Percentiles rank a stretch among this genome's conserved stretches.
phyloP scores from a whole-genome alignment of 2,888 invertebrate genomes.

The Scrobipalpa atriplicella region DNA sequence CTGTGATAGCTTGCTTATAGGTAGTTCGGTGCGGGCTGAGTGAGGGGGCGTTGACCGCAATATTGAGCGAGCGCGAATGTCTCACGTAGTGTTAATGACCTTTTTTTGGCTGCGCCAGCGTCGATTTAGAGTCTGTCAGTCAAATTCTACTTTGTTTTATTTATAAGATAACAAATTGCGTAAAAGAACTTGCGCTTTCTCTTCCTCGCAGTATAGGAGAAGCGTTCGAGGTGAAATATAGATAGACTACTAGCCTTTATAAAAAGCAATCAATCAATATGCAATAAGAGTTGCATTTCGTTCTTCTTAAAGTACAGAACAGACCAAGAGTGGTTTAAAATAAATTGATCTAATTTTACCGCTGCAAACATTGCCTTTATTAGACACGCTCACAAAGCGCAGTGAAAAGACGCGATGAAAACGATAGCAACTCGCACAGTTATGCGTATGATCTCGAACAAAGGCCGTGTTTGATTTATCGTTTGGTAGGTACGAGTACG shows the following conservation, averaged over 20 bases:
- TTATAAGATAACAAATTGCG: background rate
- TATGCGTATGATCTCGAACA: constrained; percentile 16
- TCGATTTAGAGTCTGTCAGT: constrained; percentile 39
- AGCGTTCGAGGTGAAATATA: background rate
- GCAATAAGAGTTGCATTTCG: background rate
- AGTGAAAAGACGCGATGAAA: constrained; percentile 7
- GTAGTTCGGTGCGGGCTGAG: constrained; percentile 55
- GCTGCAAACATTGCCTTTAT: constrained; percentile 12
- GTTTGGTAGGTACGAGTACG: constrained; percentile 20
- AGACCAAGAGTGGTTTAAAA: constrained; percentile 6
- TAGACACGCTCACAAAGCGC: constrained; percentile 13
- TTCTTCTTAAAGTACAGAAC: background rate
- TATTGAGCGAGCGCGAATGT: constrained; percentile 81
- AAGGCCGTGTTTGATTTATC: constrained; percentile 9
- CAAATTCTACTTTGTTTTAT: background rate
- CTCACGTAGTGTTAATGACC: constrained; percentile 81
- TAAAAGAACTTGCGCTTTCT: constrained; percentile 9
- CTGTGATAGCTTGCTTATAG: constrained; percentile 40
- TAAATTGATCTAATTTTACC: constrained; percentile 3
- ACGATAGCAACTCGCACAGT: constrained; percentile 7
- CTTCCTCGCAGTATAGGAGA: background rate
- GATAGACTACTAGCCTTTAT: background rate
- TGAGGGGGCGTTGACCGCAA: constrained; percentile 78
- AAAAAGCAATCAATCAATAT: background rate
- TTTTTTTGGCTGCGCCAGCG: constrained; percentile 75